Conservation (phyloP, 2,113 vertebrate species). For the Thymallus thymallus region DNA sequence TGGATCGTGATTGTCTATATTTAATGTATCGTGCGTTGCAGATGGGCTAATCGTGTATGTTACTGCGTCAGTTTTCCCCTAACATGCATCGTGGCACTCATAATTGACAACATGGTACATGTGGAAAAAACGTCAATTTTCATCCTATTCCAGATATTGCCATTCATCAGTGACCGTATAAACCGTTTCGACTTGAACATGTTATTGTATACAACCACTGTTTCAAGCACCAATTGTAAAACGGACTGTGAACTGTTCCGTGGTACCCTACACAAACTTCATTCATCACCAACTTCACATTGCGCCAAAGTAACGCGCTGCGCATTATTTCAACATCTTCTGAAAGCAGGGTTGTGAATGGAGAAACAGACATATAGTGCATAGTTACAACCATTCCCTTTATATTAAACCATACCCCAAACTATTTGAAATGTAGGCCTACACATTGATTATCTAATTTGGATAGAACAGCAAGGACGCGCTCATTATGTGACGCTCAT, state of each 20-base stretch:
- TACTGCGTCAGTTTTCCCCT: not conserved
- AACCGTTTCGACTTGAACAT: too few relatives aligned
- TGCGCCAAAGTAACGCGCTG: not conserved
- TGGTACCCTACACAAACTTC: not conserved
- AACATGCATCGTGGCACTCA: not conserved
- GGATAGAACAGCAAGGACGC: not conserved
- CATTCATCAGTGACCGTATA: not conserved
- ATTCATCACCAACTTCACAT: slow-evolving; percentile 31
- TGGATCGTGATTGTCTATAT: not conserved
- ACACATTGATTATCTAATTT: not conserved
- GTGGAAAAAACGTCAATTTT: not conserved
- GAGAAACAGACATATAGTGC: not conserved
- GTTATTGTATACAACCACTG: too few relatives aligned
- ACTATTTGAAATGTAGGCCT: not conserved
- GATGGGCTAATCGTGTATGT: not conserved
- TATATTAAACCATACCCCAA: not conserved
- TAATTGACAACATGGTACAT: not conserved
- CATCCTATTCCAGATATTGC: not conserved
- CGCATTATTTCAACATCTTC: not conserved
- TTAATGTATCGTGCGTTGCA: not conserved
- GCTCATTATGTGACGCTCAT: not conserved
- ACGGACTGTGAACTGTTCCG: not conserved
- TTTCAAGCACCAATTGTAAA: not conserved
- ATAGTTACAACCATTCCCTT: not conserved
- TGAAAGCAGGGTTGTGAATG: not conserved